Evolutionary conservation across 1,140 invertebrate genomes (phyloP).

Genomic region (Trachymyrmex cornetzi): DNA sequence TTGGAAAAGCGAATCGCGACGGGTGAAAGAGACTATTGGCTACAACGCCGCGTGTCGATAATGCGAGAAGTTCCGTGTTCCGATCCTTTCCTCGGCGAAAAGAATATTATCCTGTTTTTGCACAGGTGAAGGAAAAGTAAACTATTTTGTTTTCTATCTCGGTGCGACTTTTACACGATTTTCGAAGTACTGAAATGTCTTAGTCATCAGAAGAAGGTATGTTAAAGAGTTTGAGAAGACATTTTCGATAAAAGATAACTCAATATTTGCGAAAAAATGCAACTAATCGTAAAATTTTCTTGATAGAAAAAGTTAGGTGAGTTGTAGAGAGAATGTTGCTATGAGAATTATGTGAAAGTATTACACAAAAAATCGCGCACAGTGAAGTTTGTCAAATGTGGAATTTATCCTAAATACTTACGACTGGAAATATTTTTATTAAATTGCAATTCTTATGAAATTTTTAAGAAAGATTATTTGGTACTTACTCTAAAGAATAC

Average conservation of each 20-base stretch:
- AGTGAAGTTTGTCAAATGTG: neutral
- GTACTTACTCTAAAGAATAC: neutral
- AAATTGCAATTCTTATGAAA: neutral
- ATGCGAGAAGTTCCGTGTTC: slow-evolving; percentile 29
- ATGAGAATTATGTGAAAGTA: neutral
- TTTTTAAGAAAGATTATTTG: neutral
- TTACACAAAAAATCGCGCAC: neutral
- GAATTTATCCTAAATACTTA: neutral
- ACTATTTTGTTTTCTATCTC: neutral
- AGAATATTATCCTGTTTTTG: neutral
- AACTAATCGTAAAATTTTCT: slow-evolving; percentile 7
- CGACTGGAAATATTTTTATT: neutral
- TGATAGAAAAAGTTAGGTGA: neutral
- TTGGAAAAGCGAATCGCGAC: slow-evolving; percentile 25
- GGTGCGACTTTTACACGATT: slow-evolving; percentile 35
- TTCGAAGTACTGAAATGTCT: slow-evolving; percentile 21
- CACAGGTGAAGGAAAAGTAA: neutral
- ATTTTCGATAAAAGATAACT: neutral
- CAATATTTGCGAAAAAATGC: neutral
- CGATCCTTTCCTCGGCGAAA: neutral
- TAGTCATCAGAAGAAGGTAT: neutral
- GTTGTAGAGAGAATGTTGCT: neutral
- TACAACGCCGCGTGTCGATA: slow-evolving; percentile 36
- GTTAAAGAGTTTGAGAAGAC: neutral
- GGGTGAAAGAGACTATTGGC: neutral